phyloP scores from a whole-genome alignment of 2,113 vertebrate species.

The Regulus satrapa region DNA sequence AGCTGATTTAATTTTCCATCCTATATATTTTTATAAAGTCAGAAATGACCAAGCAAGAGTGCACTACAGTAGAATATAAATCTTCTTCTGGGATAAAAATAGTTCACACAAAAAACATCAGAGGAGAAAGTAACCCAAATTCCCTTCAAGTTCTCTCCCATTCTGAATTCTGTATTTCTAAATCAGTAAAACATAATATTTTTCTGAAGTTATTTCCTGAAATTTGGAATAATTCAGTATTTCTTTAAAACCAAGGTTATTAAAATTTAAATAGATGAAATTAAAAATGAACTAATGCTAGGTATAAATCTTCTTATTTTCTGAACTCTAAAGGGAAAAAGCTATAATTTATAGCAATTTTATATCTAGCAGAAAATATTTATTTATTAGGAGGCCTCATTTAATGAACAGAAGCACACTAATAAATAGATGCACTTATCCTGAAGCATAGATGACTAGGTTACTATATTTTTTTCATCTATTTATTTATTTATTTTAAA shows the following conservation, averaged over 20 bases:
- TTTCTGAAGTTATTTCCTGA: slow-evolving; percentile 4
- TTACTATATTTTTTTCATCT: neutral
- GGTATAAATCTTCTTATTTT: neutral
- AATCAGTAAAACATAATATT: neutral
- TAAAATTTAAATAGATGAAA: neutral
- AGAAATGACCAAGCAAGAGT: slow-evolving; percentile 38
- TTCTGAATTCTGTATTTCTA: slow-evolving; percentile 39
- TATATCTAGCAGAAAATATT: neutral
- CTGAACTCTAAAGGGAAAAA: neutral
- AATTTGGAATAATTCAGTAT: neutral
- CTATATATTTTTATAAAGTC: slow-evolving; percentile 60
- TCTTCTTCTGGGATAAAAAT: slow-evolving; percentile 42
- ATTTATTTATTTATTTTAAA: neutral
- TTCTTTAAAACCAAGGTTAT: neutral
- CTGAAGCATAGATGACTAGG: neutral
- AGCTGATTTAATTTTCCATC: slow-evolving; percentile 65
- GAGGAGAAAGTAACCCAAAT: neutral
- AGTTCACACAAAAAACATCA: slow-evolving; percentile 14
- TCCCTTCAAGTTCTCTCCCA: neutral
- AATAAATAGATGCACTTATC: neutral
- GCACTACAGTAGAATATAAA: slow-evolving; percentile 41
- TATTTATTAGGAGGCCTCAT: neutral
- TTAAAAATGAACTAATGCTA: neutral
- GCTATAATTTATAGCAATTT: neutral
- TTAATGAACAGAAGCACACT: neutral